These are phyloP conservation scores for Pantherophis vulpinus DNA, from an alignment of 2,797 vertebrate genomes.

Conservation along the genomic window DNA sequence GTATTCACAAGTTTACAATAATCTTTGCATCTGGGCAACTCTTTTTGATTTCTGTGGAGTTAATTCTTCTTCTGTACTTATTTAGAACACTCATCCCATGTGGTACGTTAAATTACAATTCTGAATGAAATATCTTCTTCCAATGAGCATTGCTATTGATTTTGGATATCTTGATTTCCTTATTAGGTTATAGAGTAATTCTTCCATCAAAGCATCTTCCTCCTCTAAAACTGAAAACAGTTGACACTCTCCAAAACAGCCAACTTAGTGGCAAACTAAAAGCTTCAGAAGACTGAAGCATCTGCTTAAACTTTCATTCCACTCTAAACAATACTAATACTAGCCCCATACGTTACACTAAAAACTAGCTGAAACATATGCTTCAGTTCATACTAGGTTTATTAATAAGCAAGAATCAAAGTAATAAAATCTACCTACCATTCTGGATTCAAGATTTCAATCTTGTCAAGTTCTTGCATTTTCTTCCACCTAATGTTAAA, in stretches of 20 bases:
- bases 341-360: background rate
- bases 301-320: background rate
- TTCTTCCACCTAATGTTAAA: constrained; percentile 73
- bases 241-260: background rate
- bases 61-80: background rate
- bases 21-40: background rate
- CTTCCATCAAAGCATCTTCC: background rate
- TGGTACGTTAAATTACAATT: background rate
- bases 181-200: background rate
- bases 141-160: background rate
- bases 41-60: background rate
- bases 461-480: constrained; percentile 88
- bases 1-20: background rate
- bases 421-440: constrained; percentile 67
- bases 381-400: background rate
- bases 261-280: background rate
- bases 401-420: background rate
- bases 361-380: background rate
- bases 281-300: background rate
- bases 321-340: background rate
- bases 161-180: background rate
- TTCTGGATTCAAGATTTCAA: constrained; percentile 73
- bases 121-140: background rate
- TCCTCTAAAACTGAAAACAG: background rate
- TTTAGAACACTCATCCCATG: background rate